These are phyloP conservation scores for Sebastes umbrosus DNA, from an alignment of 2,797 vertebrate genomes.

Conservation along the genomic window DNA sequence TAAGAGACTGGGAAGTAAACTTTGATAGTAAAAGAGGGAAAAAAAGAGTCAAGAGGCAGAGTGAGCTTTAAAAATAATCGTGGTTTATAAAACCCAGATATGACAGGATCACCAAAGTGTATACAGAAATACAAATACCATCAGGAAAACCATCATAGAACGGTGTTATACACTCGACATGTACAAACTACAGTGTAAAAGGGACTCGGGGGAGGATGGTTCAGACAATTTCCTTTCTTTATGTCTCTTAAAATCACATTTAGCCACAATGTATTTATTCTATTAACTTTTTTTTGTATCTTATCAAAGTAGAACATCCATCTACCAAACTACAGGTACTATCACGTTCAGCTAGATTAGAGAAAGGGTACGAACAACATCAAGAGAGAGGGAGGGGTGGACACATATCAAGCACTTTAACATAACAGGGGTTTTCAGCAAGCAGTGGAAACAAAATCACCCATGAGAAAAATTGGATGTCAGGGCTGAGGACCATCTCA, in stretches of 20 bases:
- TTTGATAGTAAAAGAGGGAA: neutral
- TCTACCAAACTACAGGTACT: slow-evolving; percentile 91
- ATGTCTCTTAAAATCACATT: slow-evolving; percentile 77
- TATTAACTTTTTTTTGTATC: slow-evolving; percentile 72
- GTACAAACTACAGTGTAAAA: slow-evolving; percentile 85
- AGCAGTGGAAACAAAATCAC: slow-evolving; percentile 65
- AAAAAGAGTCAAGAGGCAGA: slow-evolving; percentile 67
- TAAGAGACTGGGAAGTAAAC: neutral
- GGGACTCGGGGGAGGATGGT: slow-evolving; percentile 48
- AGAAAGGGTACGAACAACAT: slow-evolving; percentile 82
- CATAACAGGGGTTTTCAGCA: slow-evolving; percentile 69
- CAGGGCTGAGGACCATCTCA: slow-evolving; percentile 54
- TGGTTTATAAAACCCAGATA: slow-evolving; percentile 92
- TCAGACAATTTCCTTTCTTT: slow-evolving; percentile 69
- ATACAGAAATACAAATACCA: slow-evolving; percentile 88
- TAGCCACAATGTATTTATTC: slow-evolving; percentile 84
- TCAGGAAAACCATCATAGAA: slow-evolving; percentile 84
- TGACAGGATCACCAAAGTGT: slow-evolving; percentile 88
- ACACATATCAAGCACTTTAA: slow-evolving; percentile 79
- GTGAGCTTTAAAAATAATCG: slow-evolving; percentile 86
- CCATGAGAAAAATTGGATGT: slow-evolving; percentile 59
- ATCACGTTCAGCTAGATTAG: slow-evolving; percentile 89
- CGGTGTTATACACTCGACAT: slow-evolving; percentile 82
- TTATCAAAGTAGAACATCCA: slow-evolving; percentile 89
- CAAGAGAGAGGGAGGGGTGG: slow-evolving; percentile 72